Conservation (phyloP, 2,797 vertebrate species). For the Urocyon cinereoargenteus region DNA sequence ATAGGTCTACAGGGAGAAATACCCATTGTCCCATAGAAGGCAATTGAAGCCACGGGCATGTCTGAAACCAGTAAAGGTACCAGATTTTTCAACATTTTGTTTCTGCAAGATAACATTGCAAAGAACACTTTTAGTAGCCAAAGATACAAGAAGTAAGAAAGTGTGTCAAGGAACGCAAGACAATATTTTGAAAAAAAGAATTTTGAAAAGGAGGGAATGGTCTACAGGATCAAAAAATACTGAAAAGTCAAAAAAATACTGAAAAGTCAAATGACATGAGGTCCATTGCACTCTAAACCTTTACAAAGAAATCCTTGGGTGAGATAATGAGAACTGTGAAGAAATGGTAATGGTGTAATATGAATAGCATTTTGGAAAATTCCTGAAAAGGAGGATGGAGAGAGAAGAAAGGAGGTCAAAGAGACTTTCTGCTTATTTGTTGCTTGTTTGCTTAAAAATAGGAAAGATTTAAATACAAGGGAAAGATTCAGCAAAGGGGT, state of each 20-base stretch:
- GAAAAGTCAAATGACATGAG: neutral
- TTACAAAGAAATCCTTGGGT: neutral
- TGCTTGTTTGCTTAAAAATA: conserved; percentile 66
- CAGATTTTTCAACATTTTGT: neutral
- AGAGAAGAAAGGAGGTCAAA: conserved; percentile 34
- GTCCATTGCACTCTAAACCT: neutral
- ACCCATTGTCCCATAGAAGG: neutral
- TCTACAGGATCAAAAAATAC: neutral
- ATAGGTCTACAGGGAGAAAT: neutral
- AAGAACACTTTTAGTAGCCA: neutral
- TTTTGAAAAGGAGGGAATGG: neutral
- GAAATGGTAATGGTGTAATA: neutral
- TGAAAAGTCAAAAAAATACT: neutral
- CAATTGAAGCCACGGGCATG: neutral
- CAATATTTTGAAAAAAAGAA: neutral
- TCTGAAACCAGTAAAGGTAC: neutral
- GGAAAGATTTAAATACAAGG: conserved; percentile 52
- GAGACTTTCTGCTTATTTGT: neutral
- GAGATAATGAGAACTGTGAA: neutral
- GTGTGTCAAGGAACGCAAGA: neutral
- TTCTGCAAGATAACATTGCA: neutral
- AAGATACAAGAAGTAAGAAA: neutral
- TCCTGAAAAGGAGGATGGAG: neutral
- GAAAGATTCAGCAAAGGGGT: neutral
- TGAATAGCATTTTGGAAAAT: neutral